A percentile compares a stretch with the other conserved stretches of the same genome.
These are phyloP conservation scores for Folsomia candida DNA, from an alignment of 2,888 invertebrate genomes.

Conservation along the genomic window DNA sequence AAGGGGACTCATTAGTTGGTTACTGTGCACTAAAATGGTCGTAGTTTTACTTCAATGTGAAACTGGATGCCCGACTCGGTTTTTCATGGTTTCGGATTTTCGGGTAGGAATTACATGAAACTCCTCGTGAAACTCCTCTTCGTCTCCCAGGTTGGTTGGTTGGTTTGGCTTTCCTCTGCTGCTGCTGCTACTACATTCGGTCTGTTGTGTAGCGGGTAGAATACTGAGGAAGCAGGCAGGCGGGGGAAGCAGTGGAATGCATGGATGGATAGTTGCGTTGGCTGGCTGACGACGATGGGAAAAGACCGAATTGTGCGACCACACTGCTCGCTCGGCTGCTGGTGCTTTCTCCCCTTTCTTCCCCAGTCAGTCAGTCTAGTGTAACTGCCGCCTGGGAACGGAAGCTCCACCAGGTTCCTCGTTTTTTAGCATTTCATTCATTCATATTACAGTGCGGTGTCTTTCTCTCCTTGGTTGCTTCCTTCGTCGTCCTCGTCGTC, in stretches of 20 bases:
- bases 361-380: slow-evolving; percentile 21
- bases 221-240: too few relatives aligned
- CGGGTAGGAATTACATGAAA: too few relatives aligned
- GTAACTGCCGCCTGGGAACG: slow-evolving; percentile 13
- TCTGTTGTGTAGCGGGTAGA: too few relatives aligned
- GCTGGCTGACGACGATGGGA: too few relatives aligned
- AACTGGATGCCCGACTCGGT: background rate
- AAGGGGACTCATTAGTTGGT: slow-evolving; percentile 1
- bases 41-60: background rate
- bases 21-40: background rate
- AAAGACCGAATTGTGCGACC: too few relatives aligned
- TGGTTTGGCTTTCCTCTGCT: background rate
- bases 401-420: slow-evolving; percentile 14
- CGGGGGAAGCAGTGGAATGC: background rate
- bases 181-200: too few relatives aligned
- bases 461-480: background rate
- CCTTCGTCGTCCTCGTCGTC: too few relatives aligned
- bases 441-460: slow-evolving; percentile 9
- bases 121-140: too few relatives aligned
- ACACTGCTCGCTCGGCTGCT: too few relatives aligned
- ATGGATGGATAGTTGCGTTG: too few relatives aligned
- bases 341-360: slow-evolving; percentile 22
- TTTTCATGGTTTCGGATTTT: too few relatives aligned
- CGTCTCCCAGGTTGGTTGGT: too few relatives aligned
- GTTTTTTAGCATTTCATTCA: slow-evolving; percentile 7